Evolutionary conservation across 2,888 invertebrate genomes (phyloP), one percentile per base, ranked within the genome.

Genomic region (Ormyrus labotus): DNA sequence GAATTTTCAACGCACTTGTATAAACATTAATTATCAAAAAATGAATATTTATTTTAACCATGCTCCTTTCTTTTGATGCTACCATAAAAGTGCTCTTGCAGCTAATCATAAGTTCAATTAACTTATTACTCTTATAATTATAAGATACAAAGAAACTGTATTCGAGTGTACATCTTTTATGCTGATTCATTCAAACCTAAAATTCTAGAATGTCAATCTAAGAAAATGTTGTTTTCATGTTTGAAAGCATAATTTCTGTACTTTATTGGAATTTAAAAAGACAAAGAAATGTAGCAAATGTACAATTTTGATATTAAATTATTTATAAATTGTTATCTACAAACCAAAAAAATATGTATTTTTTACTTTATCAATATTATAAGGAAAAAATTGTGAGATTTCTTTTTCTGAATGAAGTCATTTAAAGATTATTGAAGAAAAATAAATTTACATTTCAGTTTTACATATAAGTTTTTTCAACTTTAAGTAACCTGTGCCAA

Each of bases 151-250:
- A 47, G 60, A 72, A 61, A 61, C 60, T 67, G 34, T 34, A 34
- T 63, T 67, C 34, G 50, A 73, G 55, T 48, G 6, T 47, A 64
- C 45, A n/a, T 71, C 65, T 71, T 65, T 78, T 60, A 53, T 65
- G 50, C 34, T 60, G 67, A 68, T 55, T 77, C 67, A 75, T 45
- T 67, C 64, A 11, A 57, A 11, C n/a, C 7, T 50, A 48, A 61
- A 72, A 68, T 68, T 73, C 61, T 78, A 53, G 50, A 73, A 73
- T 68, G 9, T 8, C 10, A 68, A 61, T 73, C 47, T 53, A 45
- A 68, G 51, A 34, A 47, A 65, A 6, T 61, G 55, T 58, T 65
- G 47, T 58, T 13, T 50, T 47, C 34, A 34, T 4, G 34, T 4
- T 34, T 34, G 34, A 34, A 34, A 34, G 34, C 34, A 34, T 34